Evolutionary conservation across 2,113 vertebrate genomes (phyloP), one percentile per base, ranked within the genome.

Genomic region (Podarcis muralis): DNA sequence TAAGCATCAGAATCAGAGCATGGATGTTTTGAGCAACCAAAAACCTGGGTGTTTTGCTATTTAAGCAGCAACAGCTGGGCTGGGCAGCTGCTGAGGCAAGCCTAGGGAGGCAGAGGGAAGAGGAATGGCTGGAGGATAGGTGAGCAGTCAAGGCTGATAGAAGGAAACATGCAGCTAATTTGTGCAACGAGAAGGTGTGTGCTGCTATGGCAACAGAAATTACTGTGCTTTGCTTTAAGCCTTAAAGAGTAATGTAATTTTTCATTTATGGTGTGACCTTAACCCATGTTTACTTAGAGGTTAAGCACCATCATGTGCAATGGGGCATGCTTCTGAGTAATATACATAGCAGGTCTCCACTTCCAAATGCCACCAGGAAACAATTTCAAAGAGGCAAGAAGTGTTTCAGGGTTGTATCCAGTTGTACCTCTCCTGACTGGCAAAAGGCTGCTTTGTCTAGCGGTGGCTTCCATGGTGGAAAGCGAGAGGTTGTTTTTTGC

Each of bases 331-430:
- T 80, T 87, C 23, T 57, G n/a, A 35, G 65, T 30, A 35, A 87
- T 9, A 48, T 18, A 3, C n/a, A 57, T 59, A 25, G n/a, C 22
- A 66, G 40, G 18, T 83, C 35, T 62, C 30, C 59, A 15, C 27
- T 66, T 30, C 20, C 62, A 43, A 22, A 5, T 62, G 40, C 3
- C 59, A 32, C 57, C 25, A 40, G 16, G 18, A 65, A 68, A 25
- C 27, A n/a, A 15, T 78, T 89, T 66, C 92, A 87, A 87, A 95
- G 85, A 87, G 90, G 86, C 84, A 4, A 20, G 87, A 90, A 93
- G 86, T 69, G 84, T 77, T 90, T 92, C 87, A 68, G 86, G 23
- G 72, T 6, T 15, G 32, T 74, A 35, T 74, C n/a, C 15, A 20
- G n/a, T 32, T 74, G 25, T 71, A 4, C 25, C 27, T 71, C 27